Conservation (phyloP, 2,113 vertebrate species). For the Lepus americanus region DNA sequence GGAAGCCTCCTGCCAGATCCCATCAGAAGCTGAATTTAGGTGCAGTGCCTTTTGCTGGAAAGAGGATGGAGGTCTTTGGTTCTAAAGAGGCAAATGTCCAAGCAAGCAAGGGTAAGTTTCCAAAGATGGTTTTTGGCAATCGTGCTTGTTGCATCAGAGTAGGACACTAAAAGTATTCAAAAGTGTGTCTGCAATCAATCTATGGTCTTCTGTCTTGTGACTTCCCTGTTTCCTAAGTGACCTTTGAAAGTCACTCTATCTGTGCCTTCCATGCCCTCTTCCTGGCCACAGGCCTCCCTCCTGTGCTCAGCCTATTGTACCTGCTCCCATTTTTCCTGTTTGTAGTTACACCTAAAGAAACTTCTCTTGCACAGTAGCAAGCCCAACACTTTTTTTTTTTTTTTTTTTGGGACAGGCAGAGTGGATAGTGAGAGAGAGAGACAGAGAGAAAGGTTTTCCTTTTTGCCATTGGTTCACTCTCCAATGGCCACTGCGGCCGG, state of each 20-base stretch:
- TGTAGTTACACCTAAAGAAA: not conserved
- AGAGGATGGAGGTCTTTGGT: not conserved
- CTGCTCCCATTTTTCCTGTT: not conserved
- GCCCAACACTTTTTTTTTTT: not conserved
- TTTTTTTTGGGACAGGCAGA: too few relatives aligned
- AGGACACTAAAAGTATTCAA: not conserved
- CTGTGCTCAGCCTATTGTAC: not conserved
- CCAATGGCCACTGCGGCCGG: too few relatives aligned
- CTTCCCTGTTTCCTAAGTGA: not conserved
- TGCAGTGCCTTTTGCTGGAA: slow-evolving; percentile 12
- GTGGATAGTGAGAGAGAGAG: too few relatives aligned
- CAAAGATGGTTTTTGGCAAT: not conserved
- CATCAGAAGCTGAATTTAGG: not conserved
- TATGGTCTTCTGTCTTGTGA: not conserved
- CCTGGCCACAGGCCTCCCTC: not conserved
- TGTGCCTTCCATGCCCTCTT: not conserved
- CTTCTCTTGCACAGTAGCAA: not conserved
- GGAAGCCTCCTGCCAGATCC: not conserved
- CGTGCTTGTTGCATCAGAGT: not conserved
- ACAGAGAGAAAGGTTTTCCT: too few relatives aligned
- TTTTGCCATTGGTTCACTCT: too few relatives aligned
- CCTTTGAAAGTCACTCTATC: not conserved
- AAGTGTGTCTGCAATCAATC: not conserved
- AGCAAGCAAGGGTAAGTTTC: not conserved
- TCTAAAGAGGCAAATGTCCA: not conserved